A percentile compares a stretch with the other conserved stretches of the same genome.
Evolutionary conservation across 1,140 invertebrate species (phyloP).

Genomic region (Tetragnatha versicolor): DNA sequence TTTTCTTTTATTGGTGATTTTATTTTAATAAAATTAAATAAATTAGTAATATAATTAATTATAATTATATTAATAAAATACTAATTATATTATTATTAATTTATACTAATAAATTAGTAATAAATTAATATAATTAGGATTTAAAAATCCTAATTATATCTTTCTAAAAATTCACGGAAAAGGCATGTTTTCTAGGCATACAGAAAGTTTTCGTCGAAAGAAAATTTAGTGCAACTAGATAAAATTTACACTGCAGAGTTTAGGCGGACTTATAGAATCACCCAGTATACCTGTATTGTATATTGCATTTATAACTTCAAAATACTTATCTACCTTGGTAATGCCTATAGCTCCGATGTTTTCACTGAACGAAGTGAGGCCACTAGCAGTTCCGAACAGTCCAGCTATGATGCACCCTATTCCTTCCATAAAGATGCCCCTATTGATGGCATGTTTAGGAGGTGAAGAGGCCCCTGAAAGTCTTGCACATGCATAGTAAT

Average conservation of each 20-base stretch:
- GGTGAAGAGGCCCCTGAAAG: conserved; percentile 82
- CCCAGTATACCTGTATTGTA: too few species aligned
- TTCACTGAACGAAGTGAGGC: conserved; percentile 84
- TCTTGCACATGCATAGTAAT: conserved; percentile 85
- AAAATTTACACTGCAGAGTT: too few species aligned
- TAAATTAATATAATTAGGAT: too few species aligned
- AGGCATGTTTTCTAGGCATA: too few species aligned
- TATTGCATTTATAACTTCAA: neutral
- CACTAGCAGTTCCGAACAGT: conserved; percentile 81
- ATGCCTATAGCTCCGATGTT: conserved; percentile 88
- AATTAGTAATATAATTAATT: neutral
- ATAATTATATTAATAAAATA: neutral
- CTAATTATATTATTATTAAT: neutral
- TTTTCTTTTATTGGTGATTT: neutral
- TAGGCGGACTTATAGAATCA: too few species aligned
- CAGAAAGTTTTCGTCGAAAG: too few species aligned
- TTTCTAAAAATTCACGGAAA: too few species aligned
- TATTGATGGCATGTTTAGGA: conserved; percentile 84
- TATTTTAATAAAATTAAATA: neutral
- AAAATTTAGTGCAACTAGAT: too few species aligned
- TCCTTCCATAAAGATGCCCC: conserved; percentile 84
- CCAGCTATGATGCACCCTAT: conserved; percentile 83
- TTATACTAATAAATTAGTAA: neutral
- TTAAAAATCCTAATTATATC: too few species aligned
- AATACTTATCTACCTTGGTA: conserved; percentile 64